phyloP scores from a whole-genome alignment of 2,888 invertebrate genomes.

The Drosophila neotestacea region DNA sequence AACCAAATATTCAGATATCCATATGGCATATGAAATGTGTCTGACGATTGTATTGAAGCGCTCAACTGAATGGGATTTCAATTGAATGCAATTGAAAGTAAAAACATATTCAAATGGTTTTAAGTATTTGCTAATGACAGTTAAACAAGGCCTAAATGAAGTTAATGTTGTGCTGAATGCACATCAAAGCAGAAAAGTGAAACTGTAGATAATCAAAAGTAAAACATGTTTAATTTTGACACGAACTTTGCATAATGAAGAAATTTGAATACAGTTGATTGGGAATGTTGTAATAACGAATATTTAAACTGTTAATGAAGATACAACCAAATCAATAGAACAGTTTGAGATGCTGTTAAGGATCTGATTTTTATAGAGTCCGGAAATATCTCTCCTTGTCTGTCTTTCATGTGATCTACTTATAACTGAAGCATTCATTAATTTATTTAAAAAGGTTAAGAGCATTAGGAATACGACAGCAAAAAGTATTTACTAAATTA shows the following conservation, averaged over 20 bases:
- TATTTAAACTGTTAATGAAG: no score
- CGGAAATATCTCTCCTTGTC: no score
- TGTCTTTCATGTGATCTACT: no score
- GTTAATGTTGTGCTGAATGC: neutral
- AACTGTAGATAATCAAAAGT: conserved; percentile 26
- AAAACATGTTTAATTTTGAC: neutral
- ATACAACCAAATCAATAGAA: no score
- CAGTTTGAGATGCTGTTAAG: no score
- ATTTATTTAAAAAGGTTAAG: no score
- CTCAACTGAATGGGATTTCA: conserved; percentile 15
- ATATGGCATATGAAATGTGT: conserved; percentile 1
- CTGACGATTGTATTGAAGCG: conserved; percentile 5
- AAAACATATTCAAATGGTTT: conserved; percentile 6
- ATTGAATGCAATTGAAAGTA: conserved; percentile 45
- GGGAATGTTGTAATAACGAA: neutral
- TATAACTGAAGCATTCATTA: no score
- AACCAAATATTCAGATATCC: conserved; percentile 27
- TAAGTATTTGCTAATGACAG: conserved; percentile 50
- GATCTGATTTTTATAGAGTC: no score
- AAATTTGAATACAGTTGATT: neutral
- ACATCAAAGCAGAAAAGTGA: conserved; percentile 10
- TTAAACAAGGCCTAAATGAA: conserved; percentile 25
- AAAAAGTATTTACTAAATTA: no score
- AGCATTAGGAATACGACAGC: no score
- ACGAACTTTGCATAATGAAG: conserved; percentile 2